phyloP scores from a whole-genome alignment of 2,113 vertebrate species.

The Mobula hypostoma region DNA sequence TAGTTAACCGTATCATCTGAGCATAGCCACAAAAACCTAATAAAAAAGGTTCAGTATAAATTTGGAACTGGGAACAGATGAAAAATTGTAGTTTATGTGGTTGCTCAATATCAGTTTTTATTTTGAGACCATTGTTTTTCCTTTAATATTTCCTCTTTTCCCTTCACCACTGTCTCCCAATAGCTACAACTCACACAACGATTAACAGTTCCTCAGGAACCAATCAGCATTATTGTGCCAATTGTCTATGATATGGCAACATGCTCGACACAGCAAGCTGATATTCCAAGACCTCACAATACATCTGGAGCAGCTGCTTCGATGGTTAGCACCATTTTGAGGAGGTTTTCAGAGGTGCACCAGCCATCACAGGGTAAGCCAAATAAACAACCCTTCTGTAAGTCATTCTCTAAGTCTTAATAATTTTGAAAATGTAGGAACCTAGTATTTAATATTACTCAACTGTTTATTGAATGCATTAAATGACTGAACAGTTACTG shows the following conservation, averaged over 20 bases:
- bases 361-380: slow-evolving; percentile 77
- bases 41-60: background rate
- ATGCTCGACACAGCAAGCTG: slow-evolving; percentile 93
- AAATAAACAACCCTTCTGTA: background rate
- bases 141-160: background rate
- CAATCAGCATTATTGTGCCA: slow-evolving; percentile 92
- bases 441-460: background rate
- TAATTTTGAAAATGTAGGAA: background rate
- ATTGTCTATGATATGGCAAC: slow-evolving; percentile 99
- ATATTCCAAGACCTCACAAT: slow-evolving; percentile 96
- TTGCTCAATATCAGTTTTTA: background rate
- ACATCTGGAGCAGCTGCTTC: slow-evolving; percentile 90
- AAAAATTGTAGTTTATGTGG: background rate
- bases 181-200: slow-evolving; percentile 97
- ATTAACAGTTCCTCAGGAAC: slow-evolving; percentile 78
- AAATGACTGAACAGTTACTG: background rate
- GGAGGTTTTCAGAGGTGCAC: slow-evolving; percentile 96
- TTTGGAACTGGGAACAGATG: background rate
- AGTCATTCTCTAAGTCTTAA: background rate
- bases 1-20: background rate
- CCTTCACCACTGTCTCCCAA: slow-evolving; percentile 20
- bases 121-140: background rate
- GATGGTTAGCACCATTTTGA: slow-evolving; percentile 96
- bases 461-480: background rate
- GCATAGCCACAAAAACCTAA: background rate